phyloP scores from a whole-genome alignment of 2,113 vertebrate genomes.

The Conger conger region DNA sequence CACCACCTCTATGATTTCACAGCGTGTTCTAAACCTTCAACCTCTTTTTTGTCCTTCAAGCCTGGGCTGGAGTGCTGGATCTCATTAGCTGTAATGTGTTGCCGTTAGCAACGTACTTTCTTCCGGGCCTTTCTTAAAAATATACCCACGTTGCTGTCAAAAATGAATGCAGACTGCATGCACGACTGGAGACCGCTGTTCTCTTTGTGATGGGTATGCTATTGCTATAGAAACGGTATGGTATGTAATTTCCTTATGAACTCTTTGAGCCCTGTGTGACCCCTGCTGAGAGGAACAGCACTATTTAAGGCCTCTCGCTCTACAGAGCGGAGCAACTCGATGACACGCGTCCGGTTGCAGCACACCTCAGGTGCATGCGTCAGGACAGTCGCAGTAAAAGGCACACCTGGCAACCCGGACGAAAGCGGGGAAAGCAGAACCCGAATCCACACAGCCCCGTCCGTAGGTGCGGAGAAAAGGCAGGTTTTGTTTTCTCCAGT shows the following conservation, averaged over 20 bases:
- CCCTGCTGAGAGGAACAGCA: background rate
- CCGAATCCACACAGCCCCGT: slow-evolving; percentile 51
- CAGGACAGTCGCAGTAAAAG: background rate
- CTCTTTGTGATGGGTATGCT: background rate
- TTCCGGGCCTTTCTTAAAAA: background rate
- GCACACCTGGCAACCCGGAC: background rate
- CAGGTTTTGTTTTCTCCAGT: slow-evolving; percentile 61
- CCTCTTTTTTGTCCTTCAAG: background rate
- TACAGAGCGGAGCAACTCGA: background rate
- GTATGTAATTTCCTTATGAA: background rate
- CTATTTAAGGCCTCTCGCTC: background rate
- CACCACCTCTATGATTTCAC: background rate
- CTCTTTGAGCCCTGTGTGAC: background rate
- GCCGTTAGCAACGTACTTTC: background rate
- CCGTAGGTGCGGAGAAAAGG: slow-evolving; percentile 42
- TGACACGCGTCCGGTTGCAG: background rate
- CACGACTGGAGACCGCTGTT: background rate
- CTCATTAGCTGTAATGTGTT: background rate
- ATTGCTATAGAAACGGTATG: background rate
- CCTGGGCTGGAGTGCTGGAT: background rate
- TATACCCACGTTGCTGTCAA: background rate
- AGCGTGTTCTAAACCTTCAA: background rate
- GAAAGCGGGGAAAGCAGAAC: slow-evolving; percentile 49
- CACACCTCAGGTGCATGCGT: background rate
- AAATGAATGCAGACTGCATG: background rate